These are phyloP conservation scores for Nycticryphes semicollaris DNA, from an alignment of 2,113 vertebrate species.

Conservation along the genomic window DNA sequence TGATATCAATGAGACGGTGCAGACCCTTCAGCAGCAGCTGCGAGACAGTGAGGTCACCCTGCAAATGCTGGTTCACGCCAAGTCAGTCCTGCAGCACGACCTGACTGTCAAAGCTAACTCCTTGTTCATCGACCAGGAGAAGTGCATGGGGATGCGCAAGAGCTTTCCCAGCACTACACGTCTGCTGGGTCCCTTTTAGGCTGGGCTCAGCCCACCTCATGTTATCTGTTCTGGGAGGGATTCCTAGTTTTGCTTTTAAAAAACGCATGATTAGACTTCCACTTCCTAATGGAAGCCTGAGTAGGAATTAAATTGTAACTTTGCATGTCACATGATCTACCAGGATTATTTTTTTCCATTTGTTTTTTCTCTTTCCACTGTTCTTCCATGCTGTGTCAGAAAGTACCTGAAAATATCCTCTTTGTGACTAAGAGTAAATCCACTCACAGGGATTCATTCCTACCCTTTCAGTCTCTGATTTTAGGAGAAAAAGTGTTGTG, in stretches of 20 bases:
- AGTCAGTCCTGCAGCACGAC: slow-evolving; percentile 86
- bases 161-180: slow-evolving; percentile 86
- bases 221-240: accelerated
- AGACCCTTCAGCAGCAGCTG: slow-evolving; percentile 83
- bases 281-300: not conserved
- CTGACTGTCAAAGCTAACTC: slow-evolving; percentile 90
- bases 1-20: slow-evolving; percentile 87
- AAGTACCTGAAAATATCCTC: not conserved
- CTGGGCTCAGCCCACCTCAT: not conserved
- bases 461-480: not conserved
- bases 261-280: not conserved
- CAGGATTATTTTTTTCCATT: not conserved
- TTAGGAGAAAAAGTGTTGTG: not conserved
- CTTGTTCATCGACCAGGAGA: slow-evolving; percentile 92
- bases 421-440: not conserved
- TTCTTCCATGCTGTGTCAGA: not conserved
- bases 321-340: not conserved
- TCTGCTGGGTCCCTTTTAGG: slow-evolving; percentile 83
- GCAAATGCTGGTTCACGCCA: slow-evolving; percentile 84
- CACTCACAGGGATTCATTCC: not conserved
- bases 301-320: not conserved
- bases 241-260: not conserved
- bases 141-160: slow-evolving; percentile 92
- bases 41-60: slow-evolving; percentile 83
- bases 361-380: not conserved